Conservation (phyloP, 2,888 invertebrate species). For the Gerosis bhagava region DNA sequence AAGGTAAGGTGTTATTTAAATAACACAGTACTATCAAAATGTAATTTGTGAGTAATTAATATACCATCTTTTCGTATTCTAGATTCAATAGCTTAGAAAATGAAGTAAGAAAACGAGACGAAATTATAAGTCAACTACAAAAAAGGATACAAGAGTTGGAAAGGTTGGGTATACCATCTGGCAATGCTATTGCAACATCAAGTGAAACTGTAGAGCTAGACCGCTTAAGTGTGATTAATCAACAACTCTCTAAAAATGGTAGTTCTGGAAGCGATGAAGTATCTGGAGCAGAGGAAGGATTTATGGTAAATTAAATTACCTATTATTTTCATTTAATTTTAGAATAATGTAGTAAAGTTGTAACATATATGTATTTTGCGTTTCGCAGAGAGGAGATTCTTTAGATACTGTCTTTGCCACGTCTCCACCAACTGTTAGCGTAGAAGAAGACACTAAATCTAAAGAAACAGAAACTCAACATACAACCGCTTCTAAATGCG, state of each 20-base stretch:
- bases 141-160: conserved; percentile 87
- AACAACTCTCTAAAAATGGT: conserved; percentile 49
- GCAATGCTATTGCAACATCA: conserved; percentile 36
- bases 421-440: conserved; percentile 77
- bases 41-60: no score
- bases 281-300: conserved; percentile 71
- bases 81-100: conserved; percentile 89
- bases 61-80: no score
- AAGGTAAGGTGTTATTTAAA: no score
- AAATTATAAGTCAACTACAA: conserved; percentile 90
- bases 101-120: conserved; percentile 91
- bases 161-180: conserved; percentile 52
- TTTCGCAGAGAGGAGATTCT: conserved; percentile 85
- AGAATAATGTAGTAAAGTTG: no score
- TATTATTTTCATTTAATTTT: neutral
- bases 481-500: conserved; percentile 15
- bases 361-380: neutral
- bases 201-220: conserved; percentile 33
- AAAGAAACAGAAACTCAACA: conserved; percentile 41
- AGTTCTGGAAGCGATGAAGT: conserved; percentile 75
- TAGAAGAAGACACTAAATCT: conserved; percentile 52
- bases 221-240: conserved; percentile 34
- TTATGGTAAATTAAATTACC: conserved; percentile 58
- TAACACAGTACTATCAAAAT: no score
- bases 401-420: conserved; percentile 85